Base-by-base conservation (phyloP, 2,113 vertebrate species). In the Lepus americanus region DNA sequence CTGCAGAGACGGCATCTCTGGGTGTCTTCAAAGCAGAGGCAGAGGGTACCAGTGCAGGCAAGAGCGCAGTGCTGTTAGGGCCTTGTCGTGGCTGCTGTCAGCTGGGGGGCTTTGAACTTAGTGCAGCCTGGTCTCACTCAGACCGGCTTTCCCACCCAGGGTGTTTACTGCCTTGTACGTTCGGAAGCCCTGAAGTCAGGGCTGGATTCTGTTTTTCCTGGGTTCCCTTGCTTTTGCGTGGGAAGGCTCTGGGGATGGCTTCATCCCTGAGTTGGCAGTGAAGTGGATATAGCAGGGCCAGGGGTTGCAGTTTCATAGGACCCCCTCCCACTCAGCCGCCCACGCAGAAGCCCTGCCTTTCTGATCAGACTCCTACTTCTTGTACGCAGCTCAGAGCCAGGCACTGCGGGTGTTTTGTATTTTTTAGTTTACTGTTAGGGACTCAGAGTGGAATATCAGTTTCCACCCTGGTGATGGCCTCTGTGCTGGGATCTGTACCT, bases 91-190 rank as follows among this genome's bases (percentile, higher is more conserved):
- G 70, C 66, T 29, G 27, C 6, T 31, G 64, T 79, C 84, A 31
- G 5, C 66, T 76, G 29, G 49, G 11, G 51, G 85, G 88, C 82
- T 92, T 77, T 81, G 67, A 82, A 92, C 31, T 67, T 33, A 29
- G 22, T n/a, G 17, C 61, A 61, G 61, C 67, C 78, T 67, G 61
- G 89, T 86, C 91, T 70, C n/a, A 78, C 74, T 94, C 92, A 88
- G 39, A 78, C 19, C 72, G 63, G 31, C 53, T 77, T 64, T 61
- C 69, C 76, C n/a, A 55, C 55, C 83, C 84, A 77, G n/a, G 44
- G 90, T 39, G 8, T 77, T 77, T 77, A 72, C 14, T 80, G 39
- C 74, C 10, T 78, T 7, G 2, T 67, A 10, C 77, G 53, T 77
- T n/a, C 67, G 67, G 51, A 89, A 84, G 53, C 92, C 22, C 7